Evolutionary conservation across 2,797 vertebrate genomes (phyloP), one percentile per base, ranked within the genome.

Genomic region (Betta splendens): DNA sequence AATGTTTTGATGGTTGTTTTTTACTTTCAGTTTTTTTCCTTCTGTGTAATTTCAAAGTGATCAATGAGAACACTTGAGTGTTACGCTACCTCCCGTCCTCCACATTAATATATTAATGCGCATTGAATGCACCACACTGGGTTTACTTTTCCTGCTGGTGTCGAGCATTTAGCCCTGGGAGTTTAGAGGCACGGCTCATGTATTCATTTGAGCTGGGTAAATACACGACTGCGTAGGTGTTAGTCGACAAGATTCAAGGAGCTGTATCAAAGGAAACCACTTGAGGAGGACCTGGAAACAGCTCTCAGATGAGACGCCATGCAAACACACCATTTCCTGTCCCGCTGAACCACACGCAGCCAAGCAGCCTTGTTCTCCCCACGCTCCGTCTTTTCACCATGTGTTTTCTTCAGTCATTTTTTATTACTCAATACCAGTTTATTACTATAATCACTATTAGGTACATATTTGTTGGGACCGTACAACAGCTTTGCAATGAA

Each of bases 201-300:
- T 53, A 23, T 48, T 68, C 7, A 39, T 61, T 28, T 42, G 37
- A 67, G 25, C 40, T 57, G 18, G 56, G 37, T 65, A 56, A 66
- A 62, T 62, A 13, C 39, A 36, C 23, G 51, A 63, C 55, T 51
- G 28, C 38, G 58, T 6, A 74, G 49, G 60, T 81, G 67, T 74
- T 44, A 51, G 35, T 53, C 23, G 60, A 75, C 47, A 37, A 44
- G 58, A 43, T 54, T 72, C 50, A 39, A 51, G 36, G 36, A 18
- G 26, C 37, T 25, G 37, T 54, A 69, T 57, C 53, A 36, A 57
- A 71, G 59, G 57, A 72, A 82, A 60, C 55, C 63, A 69, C 72
- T 86, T 65, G 63, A 83, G 46, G 54, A 51, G 58, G 48, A 76
- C 75, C 79, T 83, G 61, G 77, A 78, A 79, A 86, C 73, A 54